Evolutionary conservation across 1,140 invertebrate genomes (phyloP).

Genomic region (Chironomus tepperi): DNA sequence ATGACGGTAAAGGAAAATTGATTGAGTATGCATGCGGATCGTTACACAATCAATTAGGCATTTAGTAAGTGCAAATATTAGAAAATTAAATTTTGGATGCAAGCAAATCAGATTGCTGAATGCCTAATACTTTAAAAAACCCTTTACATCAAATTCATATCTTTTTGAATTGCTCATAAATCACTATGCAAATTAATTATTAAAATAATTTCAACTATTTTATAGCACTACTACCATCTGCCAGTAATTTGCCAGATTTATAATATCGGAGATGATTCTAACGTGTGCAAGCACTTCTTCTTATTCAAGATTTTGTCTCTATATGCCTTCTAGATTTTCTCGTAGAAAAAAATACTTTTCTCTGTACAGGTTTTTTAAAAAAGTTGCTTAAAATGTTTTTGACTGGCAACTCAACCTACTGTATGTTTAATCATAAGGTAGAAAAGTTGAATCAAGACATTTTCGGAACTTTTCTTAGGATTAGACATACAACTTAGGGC

Average conservation of each 20-base stretch:
- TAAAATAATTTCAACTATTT: slow-evolving; percentile 17
- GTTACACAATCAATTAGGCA: slow-evolving; percentile 17
- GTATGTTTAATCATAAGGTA: too few species aligned
- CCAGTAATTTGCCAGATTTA: slow-evolving; percentile 13
- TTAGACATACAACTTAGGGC: too few species aligned
- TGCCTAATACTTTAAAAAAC: too few species aligned
- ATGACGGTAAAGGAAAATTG: not conserved
- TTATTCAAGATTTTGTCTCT: too few species aligned
- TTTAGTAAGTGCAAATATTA: slow-evolving; percentile 2
- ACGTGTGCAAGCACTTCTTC: too few species aligned
- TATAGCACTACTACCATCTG: not conserved
- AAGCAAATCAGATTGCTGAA: not conserved
- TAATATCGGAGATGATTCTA: not conserved
- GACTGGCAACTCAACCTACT: too few species aligned
- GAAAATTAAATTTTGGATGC: not conserved
- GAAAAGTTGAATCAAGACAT: too few species aligned
- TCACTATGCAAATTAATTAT: slow-evolving; percentile 22
- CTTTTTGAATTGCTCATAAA: not conserved
- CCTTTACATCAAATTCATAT: not conserved
- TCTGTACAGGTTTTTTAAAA: too few species aligned
- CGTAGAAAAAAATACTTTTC: too few species aligned
- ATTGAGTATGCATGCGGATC: not conserved
- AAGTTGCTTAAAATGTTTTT: too few species aligned
- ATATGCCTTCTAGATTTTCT: too few species aligned
- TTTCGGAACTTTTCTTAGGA: too few species aligned